Evolutionary conservation across 2,888 invertebrate species (phyloP), one percentile per base, ranked within the genome.

Genomic region (Yponomeuta sedellus): DNA sequence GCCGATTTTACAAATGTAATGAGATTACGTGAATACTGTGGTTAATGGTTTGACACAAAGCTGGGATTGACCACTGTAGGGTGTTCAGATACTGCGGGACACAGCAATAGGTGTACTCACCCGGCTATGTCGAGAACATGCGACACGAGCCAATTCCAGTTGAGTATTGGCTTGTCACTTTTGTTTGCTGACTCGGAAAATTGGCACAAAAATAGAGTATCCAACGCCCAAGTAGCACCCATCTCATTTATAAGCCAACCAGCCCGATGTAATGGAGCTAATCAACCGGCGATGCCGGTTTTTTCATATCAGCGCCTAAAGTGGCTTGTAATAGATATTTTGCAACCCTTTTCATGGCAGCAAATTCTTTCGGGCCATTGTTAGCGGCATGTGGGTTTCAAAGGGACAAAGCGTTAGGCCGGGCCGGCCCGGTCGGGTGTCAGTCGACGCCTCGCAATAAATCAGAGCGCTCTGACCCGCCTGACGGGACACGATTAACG

Each of bases 341-440:
- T 20, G 64, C 64, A 64, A 64, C 64, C 64, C 57, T 56, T 64
- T 56, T 57, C 64, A 57, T 56, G 64, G 57, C 57, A 28, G 64
- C 28, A n/a, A 34, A 64, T 64, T 64, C 64, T 64, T 65, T 65
- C 52, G 56, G 56, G n/a, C 25, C 59, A 65, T 65, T 65, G 65
- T 59, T 65, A 40, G 57, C 39, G 40, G 59, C 59, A 59, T 65
- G 59, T 39, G 65, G 40, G 65, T 34, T 11, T 19, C 57, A 20
- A 64, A 64, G 57, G 64, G 44, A 63, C 63, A 63, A 63, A 63
- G 63, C 63, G 63, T 34, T 19, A 34, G 34, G 44, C 11, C 16
- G 61, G 61, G 28, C 10, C 12, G 19, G 58, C 11, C n/a, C 8
- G 28, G 56, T 16, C 34, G 56, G 34, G n/a, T 39, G 62, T 62